These are phyloP conservation scores for Augiades crinisus DNA, from an alignment of 2,888 invertebrate species.

Conservation along the genomic window DNA sequence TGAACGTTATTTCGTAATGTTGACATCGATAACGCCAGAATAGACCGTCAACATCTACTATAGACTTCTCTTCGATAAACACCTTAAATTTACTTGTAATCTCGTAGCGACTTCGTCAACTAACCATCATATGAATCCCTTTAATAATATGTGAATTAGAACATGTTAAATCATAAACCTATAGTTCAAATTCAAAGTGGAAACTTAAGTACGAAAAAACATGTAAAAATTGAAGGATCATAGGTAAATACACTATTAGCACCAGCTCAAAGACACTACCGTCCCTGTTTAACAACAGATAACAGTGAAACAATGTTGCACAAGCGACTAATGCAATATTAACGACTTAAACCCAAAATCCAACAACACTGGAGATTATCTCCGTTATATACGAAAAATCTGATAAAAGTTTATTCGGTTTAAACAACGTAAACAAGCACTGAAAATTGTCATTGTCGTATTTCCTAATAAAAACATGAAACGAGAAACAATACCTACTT, in stretches of 20 bases:
- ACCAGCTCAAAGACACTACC: not conserved
- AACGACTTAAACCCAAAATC: not conserved
- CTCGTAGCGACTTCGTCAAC: not conserved
- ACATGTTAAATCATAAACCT: too few species aligned
- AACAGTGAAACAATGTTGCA: conserved; percentile 4
- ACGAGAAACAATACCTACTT: too few species aligned
- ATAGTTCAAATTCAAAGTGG: too few species aligned
- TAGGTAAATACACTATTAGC: not conserved
- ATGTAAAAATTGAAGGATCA: not conserved
- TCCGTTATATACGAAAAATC: too few species aligned
- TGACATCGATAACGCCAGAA: too few species aligned
- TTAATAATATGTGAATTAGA: too few species aligned
- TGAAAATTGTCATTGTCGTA: not conserved
- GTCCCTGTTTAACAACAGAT: conserved; percentile 1
- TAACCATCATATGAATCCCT: too few species aligned
- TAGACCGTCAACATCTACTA: not conserved
- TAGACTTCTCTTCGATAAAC: not conserved
- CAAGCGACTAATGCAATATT: not conserved
- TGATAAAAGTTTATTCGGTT: too few species aligned
- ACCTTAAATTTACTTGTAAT: not conserved
- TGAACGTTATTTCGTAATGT: not conserved
- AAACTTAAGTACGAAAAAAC: too few species aligned
- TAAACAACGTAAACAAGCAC: too few species aligned
- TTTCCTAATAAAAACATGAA: not conserved
- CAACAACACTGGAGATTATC: too few species aligned